Base-by-base conservation (phyloP, 2,888 invertebrate species). In the Pantelozetes paolii region DNA sequence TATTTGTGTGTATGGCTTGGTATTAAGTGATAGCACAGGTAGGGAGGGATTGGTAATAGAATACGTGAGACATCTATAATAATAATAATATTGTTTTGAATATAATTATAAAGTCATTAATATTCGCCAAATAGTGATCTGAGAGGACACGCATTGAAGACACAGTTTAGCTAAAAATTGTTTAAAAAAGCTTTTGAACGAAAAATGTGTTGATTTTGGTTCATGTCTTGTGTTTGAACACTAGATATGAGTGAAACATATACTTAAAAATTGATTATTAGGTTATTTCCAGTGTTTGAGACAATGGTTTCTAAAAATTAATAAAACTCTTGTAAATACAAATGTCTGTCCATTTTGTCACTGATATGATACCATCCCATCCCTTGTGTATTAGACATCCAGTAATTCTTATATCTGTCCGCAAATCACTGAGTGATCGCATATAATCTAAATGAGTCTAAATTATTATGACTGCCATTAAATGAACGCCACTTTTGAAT, bases 91-190 rank as follows among this genome's bases (percentile, higher is more conserved):
- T 64, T 62, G 30, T 18, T 64, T n/a, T 64, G 36, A 36, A 64
- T 64, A n/a, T 64, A 64, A 64, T 64, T 64, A 64, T 64, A 64
- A 64, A 64, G 64, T n/a, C 64, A 64, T 64, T 64, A 64, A 64
- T 64, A 36, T 64, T 64, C 5, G 23, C 3, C 23, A 57, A 57
- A 57, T 9, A 48, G 3, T 57, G 5, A 8, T 23, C 20, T 57
- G 5, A 6, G 57, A 57, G 57, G 26, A 23, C 57, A 57, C 23
- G 57, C 57, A 57, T 57, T 13, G 28, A 57, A 57, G 57, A 57
- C 23, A 23, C 8, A 50, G n/a, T n/a, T n/a, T n/a, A n/a, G n/a
- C n/a, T n/a, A n/a, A n/a, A n/a, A 48, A n/a, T 48, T 48, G 15
- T n/a, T n/a, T n/a, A n/a, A n/a, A n/a, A n/a, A n/a, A 48, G 15